Percentiles rank a stretch among this genome's conserved stretches.
These are phyloP conservation scores for Xyrichtys novacula DNA, from an alignment of 2,797 vertebrate species.

Conservation along the genomic window DNA sequence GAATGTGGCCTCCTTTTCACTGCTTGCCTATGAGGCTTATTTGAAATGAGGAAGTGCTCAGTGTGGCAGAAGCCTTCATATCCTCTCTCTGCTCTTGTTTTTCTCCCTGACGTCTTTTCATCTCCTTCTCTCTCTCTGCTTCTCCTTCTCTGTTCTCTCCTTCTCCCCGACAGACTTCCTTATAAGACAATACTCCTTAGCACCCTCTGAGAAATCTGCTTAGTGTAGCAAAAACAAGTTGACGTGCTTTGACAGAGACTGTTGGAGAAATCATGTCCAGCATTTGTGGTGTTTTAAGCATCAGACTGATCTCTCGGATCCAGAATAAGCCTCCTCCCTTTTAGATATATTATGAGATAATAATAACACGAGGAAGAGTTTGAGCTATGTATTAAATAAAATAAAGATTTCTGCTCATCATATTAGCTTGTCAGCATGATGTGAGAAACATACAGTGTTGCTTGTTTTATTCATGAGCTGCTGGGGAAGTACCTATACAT, in stretches of 20 bases:
- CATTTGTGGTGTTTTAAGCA: conserved; percentile 8
- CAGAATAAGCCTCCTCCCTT: neutral
- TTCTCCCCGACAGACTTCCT: conserved; percentile 25
- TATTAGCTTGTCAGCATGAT: conserved; percentile 11
- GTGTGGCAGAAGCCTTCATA: conserved; percentile 65
- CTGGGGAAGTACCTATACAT: conserved; percentile 45
- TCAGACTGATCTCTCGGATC: neutral
- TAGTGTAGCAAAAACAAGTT: conserved; percentile 50
- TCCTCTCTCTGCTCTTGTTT: conserved; percentile 50
- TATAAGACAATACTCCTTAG: conserved; percentile 50
- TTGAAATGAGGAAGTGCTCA: conserved; percentile 70
- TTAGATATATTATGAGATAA: conserved; percentile 14
- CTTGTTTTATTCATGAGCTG: conserved; percentile 54
- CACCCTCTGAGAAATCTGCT: conserved; percentile 42
- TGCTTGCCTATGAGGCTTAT: conserved; percentile 58
- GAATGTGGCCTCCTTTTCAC: conserved; percentile 72
- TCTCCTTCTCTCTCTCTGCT: conserved; percentile 14
- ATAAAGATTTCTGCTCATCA: conserved; percentile 11
- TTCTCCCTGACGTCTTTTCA: conserved; percentile 28
- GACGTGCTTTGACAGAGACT: conserved; percentile 30
- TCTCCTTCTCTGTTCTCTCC: conserved; percentile 6
- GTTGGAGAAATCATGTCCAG: conserved; percentile 12
- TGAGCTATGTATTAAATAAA: neutral
- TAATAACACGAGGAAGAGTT: neutral
- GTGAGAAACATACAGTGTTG: conserved; percentile 9